phyloP scores from a whole-genome alignment of 2,888 invertebrate genomes.

The Temnothorax rugatulus region DNA sequence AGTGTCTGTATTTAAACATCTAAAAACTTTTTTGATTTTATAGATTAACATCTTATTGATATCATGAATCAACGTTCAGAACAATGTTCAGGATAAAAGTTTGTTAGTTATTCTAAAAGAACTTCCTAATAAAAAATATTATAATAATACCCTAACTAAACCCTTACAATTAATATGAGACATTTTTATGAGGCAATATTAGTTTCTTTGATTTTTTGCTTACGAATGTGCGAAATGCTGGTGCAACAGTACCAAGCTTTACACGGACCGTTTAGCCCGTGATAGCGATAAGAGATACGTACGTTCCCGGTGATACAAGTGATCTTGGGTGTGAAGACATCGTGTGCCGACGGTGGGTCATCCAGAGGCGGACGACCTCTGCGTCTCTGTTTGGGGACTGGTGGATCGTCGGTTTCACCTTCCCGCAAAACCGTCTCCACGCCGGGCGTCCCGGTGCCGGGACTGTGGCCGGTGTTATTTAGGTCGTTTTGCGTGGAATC shows the following conservation, averaged over 20 bases:
- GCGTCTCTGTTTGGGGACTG: constrained; percentile 88
- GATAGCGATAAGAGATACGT: constrained; percentile 58
- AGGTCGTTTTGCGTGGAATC: constrained; percentile 82
- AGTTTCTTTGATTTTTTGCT: background rate
- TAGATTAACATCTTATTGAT: background rate
- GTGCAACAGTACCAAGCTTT: background rate
- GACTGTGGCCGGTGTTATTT: constrained; percentile 83
- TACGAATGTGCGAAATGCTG: background rate
- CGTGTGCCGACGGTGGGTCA: constrained; percentile 87
- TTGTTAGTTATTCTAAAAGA: background rate
- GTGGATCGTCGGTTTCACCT: constrained; percentile 83
- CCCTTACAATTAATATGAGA: background rate
- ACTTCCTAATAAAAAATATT: background rate
- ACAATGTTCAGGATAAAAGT: background rate
- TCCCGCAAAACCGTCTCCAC: constrained; percentile 84
- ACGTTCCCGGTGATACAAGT: constrained; percentile 86
- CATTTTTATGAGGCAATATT: background rate
- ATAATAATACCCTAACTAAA: too few species aligned
- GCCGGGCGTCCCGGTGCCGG: constrained; percentile 82
- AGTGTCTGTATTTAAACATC: background rate
- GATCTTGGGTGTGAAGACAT: constrained; percentile 87
- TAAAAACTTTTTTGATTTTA: background rate
- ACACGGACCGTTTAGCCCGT: background rate
- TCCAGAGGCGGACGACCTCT: constrained; percentile 91
- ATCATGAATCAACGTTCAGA: background rate